These are phyloP conservation scores for Crotalus tigris DNA, from an alignment of 2,113 vertebrate genomes.

Conservation along the genomic window DNA sequence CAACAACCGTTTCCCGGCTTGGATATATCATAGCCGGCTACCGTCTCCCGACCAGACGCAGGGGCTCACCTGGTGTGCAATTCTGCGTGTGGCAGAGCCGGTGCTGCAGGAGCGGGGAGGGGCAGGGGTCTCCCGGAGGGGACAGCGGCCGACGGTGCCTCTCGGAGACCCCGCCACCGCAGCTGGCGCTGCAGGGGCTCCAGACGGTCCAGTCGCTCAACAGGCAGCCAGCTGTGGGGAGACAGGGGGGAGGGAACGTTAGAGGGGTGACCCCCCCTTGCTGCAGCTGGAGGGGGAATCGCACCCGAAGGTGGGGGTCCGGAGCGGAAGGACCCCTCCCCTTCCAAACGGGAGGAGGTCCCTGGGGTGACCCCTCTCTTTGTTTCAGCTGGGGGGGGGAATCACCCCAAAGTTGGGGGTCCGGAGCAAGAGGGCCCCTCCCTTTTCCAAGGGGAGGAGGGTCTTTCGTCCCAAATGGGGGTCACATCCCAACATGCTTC, in stretches of 20 bases:
- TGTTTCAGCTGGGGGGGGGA: too few relatives aligned
- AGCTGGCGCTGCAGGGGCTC: conserved; percentile 76
- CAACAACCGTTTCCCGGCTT: accelerated
- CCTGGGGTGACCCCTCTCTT: too few relatives aligned
- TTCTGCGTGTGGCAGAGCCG: conserved; percentile 74
- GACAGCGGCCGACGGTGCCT: conserved; percentile 66
- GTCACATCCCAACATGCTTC: not conserved
- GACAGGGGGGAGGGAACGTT: accelerated
- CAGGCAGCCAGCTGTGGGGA: conserved; percentile 64
- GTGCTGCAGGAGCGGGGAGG: conserved; percentile 67
- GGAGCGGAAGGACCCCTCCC: too few relatives aligned
- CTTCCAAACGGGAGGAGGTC: too few relatives aligned
- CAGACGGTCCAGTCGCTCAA: conserved; percentile 77
- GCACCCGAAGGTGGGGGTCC: not conserved
- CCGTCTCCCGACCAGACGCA: not conserved
- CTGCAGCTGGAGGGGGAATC: not conserved
- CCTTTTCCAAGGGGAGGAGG: not conserved
- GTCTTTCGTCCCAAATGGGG: not conserved
- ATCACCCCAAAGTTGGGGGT: too few relatives aligned
- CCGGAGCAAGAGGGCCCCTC: too few relatives aligned
- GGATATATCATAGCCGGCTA: not conserved
- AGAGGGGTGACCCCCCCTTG: too few relatives aligned
- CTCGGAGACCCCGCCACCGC: conserved; percentile 69
- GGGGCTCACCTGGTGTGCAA: conserved; percentile 72
- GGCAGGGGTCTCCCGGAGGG: conserved; percentile 59